A percentile compares a stretch with the other conserved stretches of the same genome.
phyloP scores from a whole-genome alignment of 2,113 vertebrate genomes.

The Hyperopisus bebe region DNA sequence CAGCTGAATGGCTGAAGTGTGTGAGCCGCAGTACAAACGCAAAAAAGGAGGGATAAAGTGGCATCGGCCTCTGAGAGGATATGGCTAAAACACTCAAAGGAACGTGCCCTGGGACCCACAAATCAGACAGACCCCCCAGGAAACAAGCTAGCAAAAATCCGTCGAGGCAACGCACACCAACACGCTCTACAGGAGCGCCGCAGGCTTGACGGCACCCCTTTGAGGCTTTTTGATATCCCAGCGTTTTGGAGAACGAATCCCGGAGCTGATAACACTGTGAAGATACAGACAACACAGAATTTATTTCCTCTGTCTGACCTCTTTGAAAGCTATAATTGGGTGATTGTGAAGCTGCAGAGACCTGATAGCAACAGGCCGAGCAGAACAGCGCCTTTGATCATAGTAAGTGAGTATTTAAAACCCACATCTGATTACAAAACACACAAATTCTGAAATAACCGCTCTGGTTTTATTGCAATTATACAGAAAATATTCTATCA shows the following conservation, averaged over 20 bases:
- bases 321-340: conserved; percentile 51
- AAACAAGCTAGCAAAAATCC: neutral
- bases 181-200: neutral
- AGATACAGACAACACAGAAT: conserved; percentile 25
- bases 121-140: neutral
- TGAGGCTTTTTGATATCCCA: conserved; percentile 13
- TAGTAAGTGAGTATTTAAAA: conserved; percentile 48
- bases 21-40: neutral
- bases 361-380: conserved; percentile 32
- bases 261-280: conserved; percentile 1
- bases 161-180: neutral
- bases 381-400: conserved; percentile 50
- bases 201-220: neutral
- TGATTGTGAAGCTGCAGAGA: conserved; percentile 35
- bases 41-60: neutral
- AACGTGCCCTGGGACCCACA: neutral
- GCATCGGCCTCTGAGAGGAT: neutral
- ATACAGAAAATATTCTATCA: neutral
- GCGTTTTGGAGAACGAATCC: neutral
- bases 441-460: neutral
- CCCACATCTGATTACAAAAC: conserved; percentile 29
- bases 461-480: neutral
- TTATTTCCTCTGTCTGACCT: conserved; percentile 45
- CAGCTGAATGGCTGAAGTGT: neutral
- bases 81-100: neutral